Evolutionary conservation across 2,888 invertebrate species (phyloP), one percentile per base, ranked within the genome.

Genomic region (Calameuta idolon): DNA sequence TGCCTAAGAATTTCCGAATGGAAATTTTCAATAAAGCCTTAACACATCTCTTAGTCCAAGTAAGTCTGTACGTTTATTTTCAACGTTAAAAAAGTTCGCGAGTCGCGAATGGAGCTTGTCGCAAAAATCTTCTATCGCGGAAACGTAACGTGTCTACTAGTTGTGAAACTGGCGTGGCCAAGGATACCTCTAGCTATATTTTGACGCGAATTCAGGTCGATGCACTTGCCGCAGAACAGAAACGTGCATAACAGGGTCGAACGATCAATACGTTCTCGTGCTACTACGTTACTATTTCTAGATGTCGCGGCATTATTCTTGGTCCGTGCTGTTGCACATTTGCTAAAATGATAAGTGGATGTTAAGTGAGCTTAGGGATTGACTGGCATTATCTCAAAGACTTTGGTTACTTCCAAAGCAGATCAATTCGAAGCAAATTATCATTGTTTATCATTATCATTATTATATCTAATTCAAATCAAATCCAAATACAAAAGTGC

Each of bases 161-260:
- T 55, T 55, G 23, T 12, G 71, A 71, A 71, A 71, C 71, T 71
- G 55, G 23, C 23, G 55, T 55, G 55, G 55, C 55, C 71, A 71
- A 71, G 71, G 71, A 71, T 71, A 34, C 71, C 4, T 71, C 31
- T 31, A 71, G 34, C 31, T 33, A 34, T 71, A 34, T 71, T 71
- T 71, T 34, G 71, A 71, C 71, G 31, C 31, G 79, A 86, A 86
- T 85, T 85, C 84, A 85, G 87, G 86, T 84, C 86, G 84, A 84
- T 85, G 87, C 82, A 87, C 86, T 82, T 82, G 82, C 55, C 23
- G 55, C 55, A 55, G 55, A 55, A 55, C 78, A 79, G 81, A 83
- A 77, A 75, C 77, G 75, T 79, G 76, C 80, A 74, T 81, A 85
- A 85, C 83, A 88, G 79, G 81, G 80, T 76, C 81, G 77, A 80